A percentile compares a stretch with the other conserved stretches of the same genome.
Conservation (phyloP, 2,888 invertebrate species). For the Stratiomys singularior region DNA sequence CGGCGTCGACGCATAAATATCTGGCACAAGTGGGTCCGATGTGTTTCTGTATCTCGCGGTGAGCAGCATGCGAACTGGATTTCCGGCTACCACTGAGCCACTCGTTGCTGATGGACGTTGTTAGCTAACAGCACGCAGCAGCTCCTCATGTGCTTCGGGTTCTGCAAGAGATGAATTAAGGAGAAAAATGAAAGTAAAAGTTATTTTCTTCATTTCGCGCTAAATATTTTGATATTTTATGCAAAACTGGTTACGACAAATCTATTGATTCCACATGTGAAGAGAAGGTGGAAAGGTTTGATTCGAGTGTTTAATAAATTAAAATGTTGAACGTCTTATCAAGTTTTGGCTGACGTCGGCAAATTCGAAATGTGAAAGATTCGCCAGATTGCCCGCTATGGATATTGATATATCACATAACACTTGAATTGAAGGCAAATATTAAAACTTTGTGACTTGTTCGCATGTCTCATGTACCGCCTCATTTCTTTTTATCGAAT, state of each 20-base stretch:
- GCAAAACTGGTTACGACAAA: conserved; percentile 5
- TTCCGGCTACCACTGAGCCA: conserved; percentile 6
- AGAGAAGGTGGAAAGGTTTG: too few relatives aligned
- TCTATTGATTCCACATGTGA: too few relatives aligned
- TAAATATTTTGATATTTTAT: neutral
- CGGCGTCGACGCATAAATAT: conserved; percentile 29
- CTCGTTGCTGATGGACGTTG: neutral
- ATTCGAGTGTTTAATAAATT: too few relatives aligned
- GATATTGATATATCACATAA: too few relatives aligned
- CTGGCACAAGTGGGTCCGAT: conserved; percentile 28
- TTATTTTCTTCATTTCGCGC: neutral
- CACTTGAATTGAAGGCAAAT: too few relatives aligned
- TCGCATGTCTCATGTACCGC: too few relatives aligned
- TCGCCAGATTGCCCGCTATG: too few relatives aligned
- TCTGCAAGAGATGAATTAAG: neutral
- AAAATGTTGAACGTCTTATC: too few relatives aligned
- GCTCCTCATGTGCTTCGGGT: neutral
- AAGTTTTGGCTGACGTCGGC: too few relatives aligned
- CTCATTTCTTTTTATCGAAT: too few relatives aligned
- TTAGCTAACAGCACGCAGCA: neutral
- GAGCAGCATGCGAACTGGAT: conserved; percentile 26
- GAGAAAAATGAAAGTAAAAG: neutral
- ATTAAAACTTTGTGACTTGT: too few relatives aligned
- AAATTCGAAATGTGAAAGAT: too few relatives aligned
- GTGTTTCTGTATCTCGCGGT: neutral